Conservation (phyloP, 2,888 invertebrate genomes). For the Cerastis rubricosa region DNA sequence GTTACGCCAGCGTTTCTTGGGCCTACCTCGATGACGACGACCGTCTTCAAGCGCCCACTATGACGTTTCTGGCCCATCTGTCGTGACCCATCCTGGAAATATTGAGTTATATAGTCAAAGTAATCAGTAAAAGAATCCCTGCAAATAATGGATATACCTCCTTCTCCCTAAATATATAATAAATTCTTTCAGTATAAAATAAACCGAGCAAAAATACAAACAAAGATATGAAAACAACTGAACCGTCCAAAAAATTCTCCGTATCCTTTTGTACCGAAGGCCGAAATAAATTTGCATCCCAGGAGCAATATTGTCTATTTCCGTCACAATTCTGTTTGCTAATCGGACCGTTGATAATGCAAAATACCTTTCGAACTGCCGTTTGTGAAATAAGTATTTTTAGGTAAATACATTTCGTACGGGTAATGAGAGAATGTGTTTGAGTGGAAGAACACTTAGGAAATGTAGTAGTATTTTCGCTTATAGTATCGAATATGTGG, state of each 20-base stretch:
- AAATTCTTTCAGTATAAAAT: not conserved
- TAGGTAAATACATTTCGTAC: not conserved
- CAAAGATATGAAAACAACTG: conserved; percentile 28
- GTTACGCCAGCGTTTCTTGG: no score
- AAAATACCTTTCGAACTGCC: conserved; percentile 54
- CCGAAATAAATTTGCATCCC: conserved; percentile 71
- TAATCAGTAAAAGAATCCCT: not conserved
- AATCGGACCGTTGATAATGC: conserved; percentile 69
- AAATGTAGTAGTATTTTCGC: not conserved
- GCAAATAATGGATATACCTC: not conserved
- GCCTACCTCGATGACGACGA: no score
- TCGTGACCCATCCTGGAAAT: no score
- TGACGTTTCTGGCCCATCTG: no score
- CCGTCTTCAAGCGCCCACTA: no score
- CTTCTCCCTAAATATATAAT: not conserved
- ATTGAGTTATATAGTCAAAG: not conserved
- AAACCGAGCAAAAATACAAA: conserved; percentile 20
- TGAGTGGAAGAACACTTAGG: not conserved
- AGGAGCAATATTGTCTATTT: conserved; percentile 63
- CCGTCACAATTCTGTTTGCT: conserved; percentile 68
- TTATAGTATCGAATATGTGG: not conserved
- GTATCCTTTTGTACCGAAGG: conserved; percentile 31
- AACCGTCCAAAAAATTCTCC: conserved; percentile 6
- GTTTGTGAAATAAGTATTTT: conserved; percentile 10
- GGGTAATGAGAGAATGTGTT: not conserved